Percentiles rank a stretch among this genome's conserved stretches.
These are phyloP conservation scores for Glossophaga mutica DNA, from an alignment of 2,797 vertebrate genomes.

Conservation along the genomic window DNA sequence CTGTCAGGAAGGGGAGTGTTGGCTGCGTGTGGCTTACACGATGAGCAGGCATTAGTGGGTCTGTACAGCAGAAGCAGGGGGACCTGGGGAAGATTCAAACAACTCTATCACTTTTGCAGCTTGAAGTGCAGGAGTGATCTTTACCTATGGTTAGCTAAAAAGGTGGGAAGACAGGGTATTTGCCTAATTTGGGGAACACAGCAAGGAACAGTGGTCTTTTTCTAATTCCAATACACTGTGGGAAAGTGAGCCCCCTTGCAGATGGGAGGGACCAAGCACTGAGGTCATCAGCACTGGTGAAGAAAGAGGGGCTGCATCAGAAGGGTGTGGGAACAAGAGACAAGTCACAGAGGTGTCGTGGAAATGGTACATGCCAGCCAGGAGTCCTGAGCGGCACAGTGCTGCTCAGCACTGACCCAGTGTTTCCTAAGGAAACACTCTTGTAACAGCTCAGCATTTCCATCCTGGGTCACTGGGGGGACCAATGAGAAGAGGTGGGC, in stretches of 20 bases:
- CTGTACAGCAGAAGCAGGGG: accelerated
- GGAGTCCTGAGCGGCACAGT: not conserved
- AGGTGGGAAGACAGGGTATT: not conserved
- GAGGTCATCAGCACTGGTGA: not conserved
- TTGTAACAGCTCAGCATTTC: not conserved
- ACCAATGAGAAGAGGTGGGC: not conserved
- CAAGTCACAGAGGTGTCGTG: not conserved
- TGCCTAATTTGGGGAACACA: not conserved
- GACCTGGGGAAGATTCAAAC: not conserved
- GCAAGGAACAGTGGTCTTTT: not conserved
- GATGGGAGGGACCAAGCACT: not conserved
- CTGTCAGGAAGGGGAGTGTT: not conserved
- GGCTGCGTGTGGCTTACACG: accelerated
- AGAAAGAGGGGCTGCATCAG: not conserved
- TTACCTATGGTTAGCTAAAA: not conserved
- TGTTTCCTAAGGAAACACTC: not conserved
- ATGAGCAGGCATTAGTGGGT: not conserved
- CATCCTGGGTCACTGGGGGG: not conserved
- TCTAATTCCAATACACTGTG: not conserved
- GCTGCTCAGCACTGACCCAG: not conserved
- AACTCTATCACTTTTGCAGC: not conserved
- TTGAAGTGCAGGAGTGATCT: not conserved
- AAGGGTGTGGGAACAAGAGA: not conserved
- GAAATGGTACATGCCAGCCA: not conserved
- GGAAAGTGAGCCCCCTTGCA: not conserved